phyloP scores from a whole-genome alignment of 1,140 invertebrate genomes.

The Leptestheria dahalacensis region DNA sequence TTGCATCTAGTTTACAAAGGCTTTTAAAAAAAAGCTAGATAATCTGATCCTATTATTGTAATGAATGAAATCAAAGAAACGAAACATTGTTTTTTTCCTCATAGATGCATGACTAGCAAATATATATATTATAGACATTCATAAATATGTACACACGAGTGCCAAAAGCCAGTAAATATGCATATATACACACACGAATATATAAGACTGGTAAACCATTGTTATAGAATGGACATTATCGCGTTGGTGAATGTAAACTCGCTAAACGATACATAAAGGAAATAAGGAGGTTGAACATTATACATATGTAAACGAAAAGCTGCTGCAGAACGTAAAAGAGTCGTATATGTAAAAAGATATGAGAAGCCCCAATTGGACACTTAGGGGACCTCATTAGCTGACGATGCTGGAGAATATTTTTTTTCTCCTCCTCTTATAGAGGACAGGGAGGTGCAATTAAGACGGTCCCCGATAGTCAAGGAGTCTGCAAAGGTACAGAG shows the following conservation, averaged over 20 bases:
- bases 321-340: neutral
- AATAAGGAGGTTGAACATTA: neutral
- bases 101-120: slow-evolving; percentile 11
- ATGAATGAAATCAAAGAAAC: too few relatives aligned
- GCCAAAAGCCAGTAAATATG: neutral
- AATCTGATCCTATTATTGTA: too few relatives aligned
- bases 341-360: neutral
- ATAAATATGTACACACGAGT: neutral
- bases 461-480: neutral
- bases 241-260: neutral
- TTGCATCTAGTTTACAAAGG: neutral
- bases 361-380: neutral
- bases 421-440: neutral
- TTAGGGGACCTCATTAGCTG: neutral
- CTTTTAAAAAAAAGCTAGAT: too few relatives aligned
- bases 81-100: too few relatives aligned
- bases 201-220: neutral
- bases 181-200: neutral
- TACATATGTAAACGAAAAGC: neutral
- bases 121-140: neutral
- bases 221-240: too few relatives aligned
- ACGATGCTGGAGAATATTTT: neutral
- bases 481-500: neutral
- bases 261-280: neutral
- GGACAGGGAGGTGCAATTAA: neutral